These are phyloP conservation scores for Chlamydotis undulata DNA, from an alignment of 2,113 vertebrate species.

Conservation along the genomic window DNA sequence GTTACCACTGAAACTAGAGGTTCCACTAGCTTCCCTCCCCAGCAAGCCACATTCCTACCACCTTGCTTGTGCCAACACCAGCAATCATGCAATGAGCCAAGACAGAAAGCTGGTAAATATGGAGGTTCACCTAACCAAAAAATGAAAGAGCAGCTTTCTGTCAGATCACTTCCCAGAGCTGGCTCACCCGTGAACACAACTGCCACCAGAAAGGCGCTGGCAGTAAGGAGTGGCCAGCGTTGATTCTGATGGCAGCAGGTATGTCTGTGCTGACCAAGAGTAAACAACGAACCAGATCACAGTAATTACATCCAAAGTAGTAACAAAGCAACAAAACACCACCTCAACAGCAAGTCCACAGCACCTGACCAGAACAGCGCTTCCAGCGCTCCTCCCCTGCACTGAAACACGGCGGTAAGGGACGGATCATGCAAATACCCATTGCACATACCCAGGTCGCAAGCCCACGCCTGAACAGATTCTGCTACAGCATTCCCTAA, in stretches of 20 bases:
- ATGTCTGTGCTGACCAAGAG: background rate
- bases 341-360: rapidly evolving
- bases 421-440: background rate
- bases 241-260: background rate
- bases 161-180: background rate
- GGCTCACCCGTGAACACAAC: background rate
- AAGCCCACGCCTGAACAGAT: background rate
- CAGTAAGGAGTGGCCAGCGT: background rate
- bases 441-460: background rate
- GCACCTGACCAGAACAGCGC: background rate
- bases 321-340: background rate
- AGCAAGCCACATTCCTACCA: background rate
- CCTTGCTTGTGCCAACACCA: background rate
- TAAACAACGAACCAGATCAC: background rate
- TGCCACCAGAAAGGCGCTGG: background rate
- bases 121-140: background rate
- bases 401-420: rapidly evolving
- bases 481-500: background rate
- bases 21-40: background rate
- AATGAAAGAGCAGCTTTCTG: background rate
- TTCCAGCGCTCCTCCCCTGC: background rate
- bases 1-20: background rate
- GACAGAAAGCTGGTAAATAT: background rate
- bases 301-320: background rate
- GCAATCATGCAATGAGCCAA: background rate